Conservation (phyloP, 2,888 invertebrate genomes). For the Laothoe populi region DNA sequence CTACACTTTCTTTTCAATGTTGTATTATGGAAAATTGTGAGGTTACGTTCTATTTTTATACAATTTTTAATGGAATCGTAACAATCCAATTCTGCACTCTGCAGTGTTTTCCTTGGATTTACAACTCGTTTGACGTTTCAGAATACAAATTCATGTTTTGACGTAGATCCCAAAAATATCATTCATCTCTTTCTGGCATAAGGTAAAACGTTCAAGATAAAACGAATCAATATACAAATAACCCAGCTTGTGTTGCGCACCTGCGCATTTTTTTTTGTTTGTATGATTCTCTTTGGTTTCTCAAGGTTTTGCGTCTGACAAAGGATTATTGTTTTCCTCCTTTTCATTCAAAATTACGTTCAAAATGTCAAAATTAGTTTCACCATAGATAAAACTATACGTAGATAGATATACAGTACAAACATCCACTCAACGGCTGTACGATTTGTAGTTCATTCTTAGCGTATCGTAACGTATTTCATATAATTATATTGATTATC, state of each 20-base stretch:
- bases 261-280: background rate
- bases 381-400: background rate
- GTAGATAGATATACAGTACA: too few species aligned
- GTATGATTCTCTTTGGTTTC: background rate
- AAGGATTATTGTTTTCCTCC: too few species aligned
- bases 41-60: background rate
- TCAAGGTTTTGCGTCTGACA: background rate
- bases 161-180: background rate
- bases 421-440: too few species aligned
- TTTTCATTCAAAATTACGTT: too few species aligned
- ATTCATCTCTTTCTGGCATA: slow-evolving; percentile 1
- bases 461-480: background rate
- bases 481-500: slow-evolving; percentile 1
- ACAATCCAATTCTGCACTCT: background rate
- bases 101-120: background rate
- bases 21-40: background rate
- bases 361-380: too few species aligned
- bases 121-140: slow-evolving; percentile 10
- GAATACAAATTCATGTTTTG: slow-evolving; percentile 8
- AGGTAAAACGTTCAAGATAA: background rate
- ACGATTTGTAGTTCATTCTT: too few species aligned
- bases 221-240: background rate
- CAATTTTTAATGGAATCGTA: background rate
- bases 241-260: background rate
- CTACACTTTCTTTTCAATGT: background rate